Evolutionary conservation across 2,888 invertebrate genomes (phyloP), one percentile per base, ranked within the genome.

Genomic region (Petrolisthes cinctipes): DNA sequence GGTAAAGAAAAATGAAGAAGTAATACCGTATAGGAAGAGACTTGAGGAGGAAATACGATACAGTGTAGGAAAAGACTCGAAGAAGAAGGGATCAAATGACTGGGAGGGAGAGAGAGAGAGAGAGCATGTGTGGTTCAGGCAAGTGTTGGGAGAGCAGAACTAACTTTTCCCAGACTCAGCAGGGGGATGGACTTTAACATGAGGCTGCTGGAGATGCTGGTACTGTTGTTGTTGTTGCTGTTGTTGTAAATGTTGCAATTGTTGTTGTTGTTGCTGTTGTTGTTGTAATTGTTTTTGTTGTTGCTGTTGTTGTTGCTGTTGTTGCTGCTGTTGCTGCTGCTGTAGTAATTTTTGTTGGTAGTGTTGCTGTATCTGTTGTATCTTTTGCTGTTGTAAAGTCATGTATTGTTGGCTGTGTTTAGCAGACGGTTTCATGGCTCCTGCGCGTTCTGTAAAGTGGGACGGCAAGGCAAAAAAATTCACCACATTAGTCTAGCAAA

Each of bases 251-350:
- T 90, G 90, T 90, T 92, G 89, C 91, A 92, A 89, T 91, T 94
- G 57, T 94, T 94, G 87, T 78, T 17, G 20, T 17, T 83, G 82
- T 51, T 83, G 82, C 57, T 56, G 56, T 54, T 83, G 82, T 81
- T 82, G 61, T 73, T 82, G 83, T 82, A 79, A 86, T 95, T 95
- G 92, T 95, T 96, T 93, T 95, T 96, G 93, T 96, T 96, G 93
- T 96, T 94, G 91, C 95, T 95, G 92, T 95, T 96, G 93, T 95
- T 96, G 93, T 96, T 96, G 92, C 96, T 94, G 91, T 84, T 79
- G 83, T 71, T 83, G 83, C 68, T 84, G 84, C 61, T 88, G 88
- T 17, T 85, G 89, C 83, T 89, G 87, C 85, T 89, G 89, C 82
- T 86, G 88, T 71, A 87, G 85, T 17, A 89, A 66, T 82, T 89